Evolutionary conservation across 1,140 invertebrate genomes (phyloP).

Genomic region (Trichonephila clavata): DNA sequence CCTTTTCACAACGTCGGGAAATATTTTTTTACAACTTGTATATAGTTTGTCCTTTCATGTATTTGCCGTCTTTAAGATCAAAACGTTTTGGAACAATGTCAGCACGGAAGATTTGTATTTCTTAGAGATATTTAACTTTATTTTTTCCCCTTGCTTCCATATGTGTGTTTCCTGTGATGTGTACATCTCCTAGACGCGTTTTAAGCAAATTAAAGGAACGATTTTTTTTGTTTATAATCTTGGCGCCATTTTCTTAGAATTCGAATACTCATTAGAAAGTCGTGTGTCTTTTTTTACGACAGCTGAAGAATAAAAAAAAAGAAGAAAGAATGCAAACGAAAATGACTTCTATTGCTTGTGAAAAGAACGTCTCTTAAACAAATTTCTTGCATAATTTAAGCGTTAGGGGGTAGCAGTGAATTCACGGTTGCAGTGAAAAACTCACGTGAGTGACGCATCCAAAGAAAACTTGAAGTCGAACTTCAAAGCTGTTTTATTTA

Average conservation of each 20-base stretch:
- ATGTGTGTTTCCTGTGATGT: constrained; percentile 14
- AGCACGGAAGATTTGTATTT: constrained; percentile 2
- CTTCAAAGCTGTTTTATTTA: constrained; percentile 52
- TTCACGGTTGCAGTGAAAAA: constrained; percentile 31
- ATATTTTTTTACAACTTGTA: not conserved
- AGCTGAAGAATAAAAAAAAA: constrained; percentile 12
- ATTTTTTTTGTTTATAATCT: not conserved
- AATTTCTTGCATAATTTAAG: constrained; percentile 52
- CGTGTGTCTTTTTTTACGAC: constrained; percentile 12
- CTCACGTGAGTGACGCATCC: constrained; percentile 32
- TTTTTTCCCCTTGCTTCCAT: not conserved
- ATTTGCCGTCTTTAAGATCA: constrained; percentile 39
- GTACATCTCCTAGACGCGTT: not conserved
- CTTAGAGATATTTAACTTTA: not conserved
- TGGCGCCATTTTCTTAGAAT: constrained; percentile 16
- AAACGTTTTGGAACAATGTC: constrained; percentile 34
- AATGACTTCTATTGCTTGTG: constrained; percentile 31
- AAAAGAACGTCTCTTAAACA: constrained; percentile 36
- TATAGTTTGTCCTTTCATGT: not conserved
- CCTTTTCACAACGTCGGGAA: not conserved
- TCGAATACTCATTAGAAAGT: constrained; percentile 38
- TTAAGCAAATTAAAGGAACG: constrained; percentile 38
- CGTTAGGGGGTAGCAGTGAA: not conserved
- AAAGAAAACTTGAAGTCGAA: constrained; percentile 1
- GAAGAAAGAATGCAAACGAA: not conserved